Evolutionary conservation across 2,888 invertebrate species (phyloP), one percentile per base, ranked within the genome.

Genomic region (Tillus elongatus): DNA sequence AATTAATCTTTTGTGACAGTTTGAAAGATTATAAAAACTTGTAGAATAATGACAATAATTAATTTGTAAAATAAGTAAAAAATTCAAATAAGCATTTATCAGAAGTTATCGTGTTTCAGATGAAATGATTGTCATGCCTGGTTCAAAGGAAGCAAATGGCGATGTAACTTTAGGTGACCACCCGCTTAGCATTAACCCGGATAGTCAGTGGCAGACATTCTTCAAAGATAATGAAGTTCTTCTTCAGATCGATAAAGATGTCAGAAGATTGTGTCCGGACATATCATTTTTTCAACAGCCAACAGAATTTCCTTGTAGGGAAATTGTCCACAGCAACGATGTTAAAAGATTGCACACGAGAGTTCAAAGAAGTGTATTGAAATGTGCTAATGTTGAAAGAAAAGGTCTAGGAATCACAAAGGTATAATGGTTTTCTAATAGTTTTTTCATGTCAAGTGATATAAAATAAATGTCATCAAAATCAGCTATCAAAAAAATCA

Each of bases 151-250:
- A 39, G 63, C 69, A 11, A 69, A 71, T 49, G 75, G 75, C 1
- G 77, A 78, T 53, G 75, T 75, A 6, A 75, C 75, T 2, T 55
- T 67, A 34, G 71, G 71, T 26, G 90, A 91, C 63, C 88, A 98
- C 75, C 98, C 97, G 0, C 68, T 98, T 35, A 95, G 88, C 62
- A 82, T 87, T n/a, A 89, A 87, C 53, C 93, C 96, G 0, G 87
- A 90, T 50, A 95, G 95, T 60, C 83, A 90, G 32, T 98, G 98
- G 98, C 83, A 83, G 53, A 83, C 82, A 2, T 97, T 83, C 65
- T 98, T 98, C 66, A 89, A 86, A 62, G 97, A 98, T 63, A 98
- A 98, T 64, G 95, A 97, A 68, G 92, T 96, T 41, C 69, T 98
- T 27, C 67, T 95, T 29, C 98, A 98, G 72, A 97, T 98, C 53